These are phyloP conservation scores for Sylvilagus bachmani DNA, from an alignment of 2,113 vertebrate species.

Conservation along the genomic window DNA sequence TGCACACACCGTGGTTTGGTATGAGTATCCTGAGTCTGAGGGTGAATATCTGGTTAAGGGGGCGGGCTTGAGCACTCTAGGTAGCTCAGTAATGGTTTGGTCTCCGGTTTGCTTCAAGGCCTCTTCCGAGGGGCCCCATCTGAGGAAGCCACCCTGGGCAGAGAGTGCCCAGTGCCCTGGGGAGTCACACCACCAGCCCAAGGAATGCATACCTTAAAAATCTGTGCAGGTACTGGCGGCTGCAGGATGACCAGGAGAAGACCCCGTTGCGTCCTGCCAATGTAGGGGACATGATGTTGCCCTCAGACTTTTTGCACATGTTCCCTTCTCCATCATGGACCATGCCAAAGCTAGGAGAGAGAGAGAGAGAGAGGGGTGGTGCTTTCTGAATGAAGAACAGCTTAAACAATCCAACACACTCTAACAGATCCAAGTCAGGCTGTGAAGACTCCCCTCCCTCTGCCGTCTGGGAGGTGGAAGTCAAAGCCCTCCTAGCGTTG, in stretches of 20 bases:
- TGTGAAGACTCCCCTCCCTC: accelerated
- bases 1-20: not conserved
- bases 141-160: not conserved
- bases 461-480: accelerated
- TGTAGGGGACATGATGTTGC: conserved; percentile 96
- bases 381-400: not conserved
- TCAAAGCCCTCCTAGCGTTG: too few species aligned
- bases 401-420: accelerated
- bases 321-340: conserved; percentile 96
- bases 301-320: conserved; percentile 94
- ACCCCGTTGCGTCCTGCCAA: conserved; percentile 94
- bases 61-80: not conserved
- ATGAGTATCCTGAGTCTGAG: not conserved
- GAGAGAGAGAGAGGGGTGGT: not conserved
- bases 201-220: conserved; percentile 91
- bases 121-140: not conserved
- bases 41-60: too few species aligned
- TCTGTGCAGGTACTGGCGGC: conserved; percentile 93
- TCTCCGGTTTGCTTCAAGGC: not conserved
- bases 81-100: not conserved
- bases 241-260: conserved; percentile 96
- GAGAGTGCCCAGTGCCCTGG: accelerated
- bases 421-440: accelerated
- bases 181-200: accelerated
- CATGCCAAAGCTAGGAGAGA: conserved; percentile 93